Conservation (phyloP, 2,113 vertebrate species). For the Diglossa brunneiventris region DNA sequence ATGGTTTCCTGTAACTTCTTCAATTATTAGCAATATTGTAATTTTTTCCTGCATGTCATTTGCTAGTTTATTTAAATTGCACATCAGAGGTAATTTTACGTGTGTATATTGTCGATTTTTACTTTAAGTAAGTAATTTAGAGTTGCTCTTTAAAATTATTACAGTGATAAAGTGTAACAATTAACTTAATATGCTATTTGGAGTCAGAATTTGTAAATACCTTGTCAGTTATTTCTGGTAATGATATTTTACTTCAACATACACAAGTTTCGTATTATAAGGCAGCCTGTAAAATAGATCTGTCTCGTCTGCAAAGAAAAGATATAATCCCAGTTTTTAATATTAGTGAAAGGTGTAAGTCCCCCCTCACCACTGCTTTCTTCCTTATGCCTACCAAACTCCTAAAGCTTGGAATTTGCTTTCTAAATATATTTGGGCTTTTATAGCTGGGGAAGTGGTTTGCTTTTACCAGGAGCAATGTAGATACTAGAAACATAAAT, state of each 20-base stretch:
- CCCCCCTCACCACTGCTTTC: not conserved
- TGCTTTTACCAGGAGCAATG: not conserved
- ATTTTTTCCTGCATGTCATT: not conserved
- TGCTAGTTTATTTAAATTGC: not conserved
- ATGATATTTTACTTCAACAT: not conserved
- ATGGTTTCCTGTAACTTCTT: not conserved
- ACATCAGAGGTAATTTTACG: not conserved
- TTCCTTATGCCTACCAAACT: not conserved
- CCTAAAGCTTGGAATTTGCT: not conserved
- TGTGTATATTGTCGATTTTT: not conserved
- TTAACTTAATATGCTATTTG: not conserved
- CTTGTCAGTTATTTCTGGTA: not conserved
- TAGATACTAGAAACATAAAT: not conserved
- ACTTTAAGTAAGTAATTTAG: not conserved
- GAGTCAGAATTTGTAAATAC: not conserved
- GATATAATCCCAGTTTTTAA: not conserved
- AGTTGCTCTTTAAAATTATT: not conserved
- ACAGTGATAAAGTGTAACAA: not conserved
- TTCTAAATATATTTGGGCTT: not conserved
- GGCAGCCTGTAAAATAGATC: not conserved
- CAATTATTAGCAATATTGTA: not conserved
- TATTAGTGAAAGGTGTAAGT: not conserved
- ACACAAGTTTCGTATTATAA: not conserved
- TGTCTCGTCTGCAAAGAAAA: not conserved
- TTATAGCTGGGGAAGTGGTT: not conserved